Base-by-base conservation (phyloP, 1,140 invertebrate genomes). In the Anagrus nilaparvatae region DNA sequence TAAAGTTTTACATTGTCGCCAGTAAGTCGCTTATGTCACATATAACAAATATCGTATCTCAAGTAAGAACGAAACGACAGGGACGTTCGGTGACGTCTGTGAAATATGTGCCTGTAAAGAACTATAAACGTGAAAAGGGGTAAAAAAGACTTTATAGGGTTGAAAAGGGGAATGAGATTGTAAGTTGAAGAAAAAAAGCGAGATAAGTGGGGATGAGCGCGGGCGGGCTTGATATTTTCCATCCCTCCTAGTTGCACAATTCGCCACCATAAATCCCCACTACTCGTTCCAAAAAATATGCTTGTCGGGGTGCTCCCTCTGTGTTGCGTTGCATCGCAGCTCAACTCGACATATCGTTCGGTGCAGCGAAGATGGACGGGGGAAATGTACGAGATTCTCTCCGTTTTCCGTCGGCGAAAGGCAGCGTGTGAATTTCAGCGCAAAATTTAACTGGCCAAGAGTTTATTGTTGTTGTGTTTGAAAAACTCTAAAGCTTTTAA, bases 171-270 rank as follows among this genome's bases (percentile, higher is more conserved):
- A n/a, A n/a, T n/a, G n/a, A n/a, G n/a, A n/a, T n/a, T n/a, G n/a
- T n/a, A n/a, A n/a, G n/a, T n/a, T n/a, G n/a, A n/a, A n/a, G n/a
- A n/a, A n/a, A n/a, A n/a, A n/a, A n/a, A n/a, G n/a, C n/a, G n/a
- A n/a, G n/a, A n/a, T n/a, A n/a, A n/a, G n/a, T n/a, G n/a, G n/a
- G n/a, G n/a, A 17, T 21, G 19, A n/a, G 18, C 5, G 32, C 6
- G 32, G 7, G 13, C 21, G 27, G 14, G 34, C 34, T 32, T 31
- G n/a, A 37, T 20, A 36, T 32, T 40, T 33, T 40, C 37, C 37
- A 30, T 20, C 33, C 29, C 43, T 30, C 39, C 28, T 19, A 14
- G 10, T 8, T 17, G 18, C 8, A 13, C 23, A 29, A 20, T 40
- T 30, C 28, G 31, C 16, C 23, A 17, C 17, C 23, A 7, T 8